Evolutionary conservation across 2,113 vertebrate genomes (phyloP).

Genomic region (Verasper variegatus): DNA sequence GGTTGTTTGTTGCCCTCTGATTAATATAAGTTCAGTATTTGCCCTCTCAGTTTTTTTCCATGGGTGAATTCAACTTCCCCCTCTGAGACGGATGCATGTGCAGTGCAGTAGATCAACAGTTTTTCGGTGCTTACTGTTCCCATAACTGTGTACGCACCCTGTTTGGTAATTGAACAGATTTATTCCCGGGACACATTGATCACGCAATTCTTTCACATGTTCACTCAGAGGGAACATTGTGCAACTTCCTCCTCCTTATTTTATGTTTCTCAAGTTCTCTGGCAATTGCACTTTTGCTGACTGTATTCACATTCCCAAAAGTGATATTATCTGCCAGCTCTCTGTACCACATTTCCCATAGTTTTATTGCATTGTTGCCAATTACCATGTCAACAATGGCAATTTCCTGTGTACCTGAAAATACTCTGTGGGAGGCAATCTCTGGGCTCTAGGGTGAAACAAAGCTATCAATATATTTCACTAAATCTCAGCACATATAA

Average conservation of each 20-base stretch:
- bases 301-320: not conserved
- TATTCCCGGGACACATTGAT: not conserved
- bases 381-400: constrained; percentile 4
- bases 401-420: not conserved
- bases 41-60: not conserved
- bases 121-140: not conserved
- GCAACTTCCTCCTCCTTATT: not conserved
- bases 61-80: no score
- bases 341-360: not conserved
- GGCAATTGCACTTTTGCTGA: not conserved
- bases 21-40: not conserved
- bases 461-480: not conserved
- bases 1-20: not conserved
- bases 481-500: not conserved
- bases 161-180: not conserved
- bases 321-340: not conserved
- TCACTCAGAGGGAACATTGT: not conserved
- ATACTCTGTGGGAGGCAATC: not conserved
- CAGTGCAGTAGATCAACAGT: not conserved
- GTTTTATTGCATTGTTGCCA: not conserved
- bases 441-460: not conserved
- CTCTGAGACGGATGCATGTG: no score
- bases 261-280: not conserved
- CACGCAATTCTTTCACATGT: not conserved
- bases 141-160: no score